Evolutionary conservation across 2,797 vertebrate genomes (phyloP), one percentile per base, ranked within the genome.

Genomic region (Picus viridis): DNA sequence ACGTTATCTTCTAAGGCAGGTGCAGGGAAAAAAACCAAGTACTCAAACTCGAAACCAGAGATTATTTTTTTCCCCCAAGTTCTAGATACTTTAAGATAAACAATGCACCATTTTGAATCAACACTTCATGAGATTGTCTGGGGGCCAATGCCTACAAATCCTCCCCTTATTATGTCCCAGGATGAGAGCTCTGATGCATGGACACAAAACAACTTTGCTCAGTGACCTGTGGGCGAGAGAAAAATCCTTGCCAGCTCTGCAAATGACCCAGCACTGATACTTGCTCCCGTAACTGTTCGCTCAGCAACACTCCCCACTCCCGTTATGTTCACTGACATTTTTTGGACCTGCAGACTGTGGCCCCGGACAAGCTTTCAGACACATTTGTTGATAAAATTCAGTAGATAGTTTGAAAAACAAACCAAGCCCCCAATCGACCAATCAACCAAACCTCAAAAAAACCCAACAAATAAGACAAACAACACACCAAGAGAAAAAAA

Each of bases 201-300:
- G 86, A 83, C 63, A 86, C 73, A 84, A 91, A 95, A 92, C 77
- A 96, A 97, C 96, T 97, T 95, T 89, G 93, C 89, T 91, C 75
- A 86, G 69, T 74, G 95, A 95, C 91, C 90, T 89, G 88, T 12
- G 77, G 76, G 83, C 24, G 71, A 88, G 17, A 49, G 68, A 58
- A 90, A 62, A 88, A 92, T 83, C 85, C 64, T 67, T 81, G 80
- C 93, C 83, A 89, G 90, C 78, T 77, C 73, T 32, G 88, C 93
- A 73, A 92, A 81, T 87, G 95, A 94, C 88, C 96, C 94, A 85
- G 95, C 94, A 87, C 90, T 71, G 93, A 85, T 86, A 53, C 67
- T 67, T 5, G 69, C 54, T 65, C 16, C 92, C 76, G 24, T 69
- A 61, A 45, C 41, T 70, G 75, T 86, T 81, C 88, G 23, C 89